These are phyloP conservation scores for Dolichomitus sp. DNA, from an alignment of 2,888 invertebrate species.

Conservation along the genomic window DNA sequence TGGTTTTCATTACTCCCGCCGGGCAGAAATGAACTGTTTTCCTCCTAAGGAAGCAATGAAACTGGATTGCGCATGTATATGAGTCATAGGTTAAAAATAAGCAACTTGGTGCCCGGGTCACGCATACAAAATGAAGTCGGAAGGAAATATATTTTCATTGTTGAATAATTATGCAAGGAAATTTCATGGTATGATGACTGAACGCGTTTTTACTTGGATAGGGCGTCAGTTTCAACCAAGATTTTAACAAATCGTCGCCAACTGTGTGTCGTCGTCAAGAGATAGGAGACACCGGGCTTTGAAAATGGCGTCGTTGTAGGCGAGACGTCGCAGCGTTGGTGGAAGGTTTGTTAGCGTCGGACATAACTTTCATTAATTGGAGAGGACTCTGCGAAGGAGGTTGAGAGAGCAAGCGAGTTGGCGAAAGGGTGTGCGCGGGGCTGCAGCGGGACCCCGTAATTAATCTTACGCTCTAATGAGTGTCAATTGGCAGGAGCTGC, in stretches of 20 bases:
- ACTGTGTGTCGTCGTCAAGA: slow-evolving; percentile 46
- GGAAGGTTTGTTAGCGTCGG: slow-evolving; percentile 81
- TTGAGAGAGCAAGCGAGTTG: slow-evolving; percentile 70
- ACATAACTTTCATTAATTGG: slow-evolving; percentile 83
- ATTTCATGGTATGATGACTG: neutral
- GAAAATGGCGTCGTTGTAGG: slow-evolving; percentile 69
- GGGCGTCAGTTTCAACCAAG: slow-evolving; percentile 20
- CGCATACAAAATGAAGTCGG: too few species aligned
- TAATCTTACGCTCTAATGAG: slow-evolving; percentile 83
- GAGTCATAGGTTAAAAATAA: too few species aligned
- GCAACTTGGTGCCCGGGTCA: too few species aligned
- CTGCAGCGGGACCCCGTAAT: slow-evolving; percentile 74
- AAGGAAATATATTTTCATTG: too few species aligned
- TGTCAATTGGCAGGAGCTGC: slow-evolving; percentile 82
- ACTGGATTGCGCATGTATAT: too few species aligned
- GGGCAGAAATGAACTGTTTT: too few species aligned
- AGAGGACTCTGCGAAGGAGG: slow-evolving; percentile 77
- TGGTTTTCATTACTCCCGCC: too few species aligned
- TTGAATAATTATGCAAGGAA: neutral
- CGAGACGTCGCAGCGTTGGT: slow-evolving; percentile 65
- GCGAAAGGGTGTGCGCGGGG: slow-evolving; percentile 56
- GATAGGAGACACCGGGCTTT: slow-evolving; percentile 20
- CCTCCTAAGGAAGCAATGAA: too few species aligned
- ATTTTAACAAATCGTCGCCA: slow-evolving; percentile 67
- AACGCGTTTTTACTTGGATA: slow-evolving; percentile 11